These are phyloP conservation scores for Agrochola litura DNA, from an alignment of 2,888 invertebrate genomes.

Conservation along the genomic window DNA sequence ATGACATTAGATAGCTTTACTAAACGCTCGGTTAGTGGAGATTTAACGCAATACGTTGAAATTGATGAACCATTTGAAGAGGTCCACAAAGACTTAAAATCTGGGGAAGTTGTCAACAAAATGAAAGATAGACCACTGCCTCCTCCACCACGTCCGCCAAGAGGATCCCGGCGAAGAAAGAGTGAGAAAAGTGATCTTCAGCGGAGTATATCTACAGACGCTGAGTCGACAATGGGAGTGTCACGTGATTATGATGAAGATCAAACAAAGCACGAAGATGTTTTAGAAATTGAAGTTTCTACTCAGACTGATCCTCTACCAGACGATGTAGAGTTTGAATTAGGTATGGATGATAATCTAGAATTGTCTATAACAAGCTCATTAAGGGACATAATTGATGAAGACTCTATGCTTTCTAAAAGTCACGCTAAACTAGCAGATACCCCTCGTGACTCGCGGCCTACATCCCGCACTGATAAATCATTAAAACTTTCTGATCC, in stretches of 20 bases:
- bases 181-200: constrained; percentile 75
- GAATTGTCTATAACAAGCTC: constrained; percentile 88
- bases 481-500: constrained; percentile 90
- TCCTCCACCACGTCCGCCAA: constrained; percentile 96
- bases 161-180: constrained; percentile 89
- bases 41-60: constrained; percentile 91
- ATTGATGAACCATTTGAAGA: constrained; percentile 91
- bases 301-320: constrained; percentile 96
- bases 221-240: constrained; percentile 66
- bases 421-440: constrained; percentile 88
- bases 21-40: constrained; percentile 82
- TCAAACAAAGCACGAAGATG: constrained; percentile 75
- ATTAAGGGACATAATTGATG: constrained; percentile 86
- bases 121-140: constrained; percentile 97
- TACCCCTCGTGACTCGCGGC: constrained; percentile 85
- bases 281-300: constrained; percentile 93
- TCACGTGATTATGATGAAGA: constrained; percentile 67
- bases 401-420: constrained; percentile 89
- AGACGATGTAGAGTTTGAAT: constrained; percentile 93
- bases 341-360: constrained; percentile 87
- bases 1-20: constrained; percentile 89
- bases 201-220: constrained; percentile 58
- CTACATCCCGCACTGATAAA: constrained; percentile 90
- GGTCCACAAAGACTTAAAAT: constrained; percentile 92
- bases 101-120: constrained; percentile 94